Percentiles rank a stretch among this genome's conserved stretches.
Conservation (phyloP, 2,888 invertebrate species). For the Ectemnius cavifrons region DNA sequence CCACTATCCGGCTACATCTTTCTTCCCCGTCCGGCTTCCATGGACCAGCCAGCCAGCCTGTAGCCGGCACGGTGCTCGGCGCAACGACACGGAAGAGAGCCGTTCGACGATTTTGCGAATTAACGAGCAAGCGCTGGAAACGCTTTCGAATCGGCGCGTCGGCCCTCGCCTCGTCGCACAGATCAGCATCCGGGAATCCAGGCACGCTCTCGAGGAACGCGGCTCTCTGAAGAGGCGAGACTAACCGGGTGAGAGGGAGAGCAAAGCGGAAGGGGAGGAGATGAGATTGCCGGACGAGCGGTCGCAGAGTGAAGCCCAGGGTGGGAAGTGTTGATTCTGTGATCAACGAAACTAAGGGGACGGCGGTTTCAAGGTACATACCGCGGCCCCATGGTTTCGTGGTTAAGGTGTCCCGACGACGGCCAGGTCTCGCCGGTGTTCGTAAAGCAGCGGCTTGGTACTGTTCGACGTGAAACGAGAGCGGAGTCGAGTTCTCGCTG, state of each 20-base stretch:
- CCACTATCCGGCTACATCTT: background rate
- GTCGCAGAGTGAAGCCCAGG: constrained; percentile 13
- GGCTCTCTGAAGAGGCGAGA: background rate
- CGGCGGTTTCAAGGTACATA: constrained; percentile 54
- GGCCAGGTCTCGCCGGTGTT: background rate
- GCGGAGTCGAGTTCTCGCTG: background rate
- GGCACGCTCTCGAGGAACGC: background rate
- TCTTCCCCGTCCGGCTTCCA: background rate
- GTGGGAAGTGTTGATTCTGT: constrained; percentile 57
- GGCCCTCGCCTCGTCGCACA: constrained; percentile 46
- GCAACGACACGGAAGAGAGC: constrained; percentile 55
- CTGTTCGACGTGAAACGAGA: background rate
- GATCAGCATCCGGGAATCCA: constrained; percentile 19
- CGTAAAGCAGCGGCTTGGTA: constrained; percentile 35
- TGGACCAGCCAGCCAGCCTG: too few relatives aligned
- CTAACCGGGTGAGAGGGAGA: constrained; percentile 1
- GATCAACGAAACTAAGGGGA: constrained; percentile 61
- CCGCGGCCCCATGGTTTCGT: constrained; percentile 52
- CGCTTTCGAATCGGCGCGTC: constrained; percentile 45
- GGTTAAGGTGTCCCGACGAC: constrained; percentile 52
- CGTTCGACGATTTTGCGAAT: constrained; percentile 61
- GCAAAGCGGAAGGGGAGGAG: constrained; percentile 17
- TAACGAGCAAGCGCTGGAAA: constrained; percentile 54
- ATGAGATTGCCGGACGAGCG: constrained; percentile 13
- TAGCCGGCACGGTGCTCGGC: constrained; percentile 29